A percentile compares a stretch with the other conserved stretches of the same genome.
Conservation (phyloP, 2,797 vertebrate species). For the Coranthus polyacanthus region DNA sequence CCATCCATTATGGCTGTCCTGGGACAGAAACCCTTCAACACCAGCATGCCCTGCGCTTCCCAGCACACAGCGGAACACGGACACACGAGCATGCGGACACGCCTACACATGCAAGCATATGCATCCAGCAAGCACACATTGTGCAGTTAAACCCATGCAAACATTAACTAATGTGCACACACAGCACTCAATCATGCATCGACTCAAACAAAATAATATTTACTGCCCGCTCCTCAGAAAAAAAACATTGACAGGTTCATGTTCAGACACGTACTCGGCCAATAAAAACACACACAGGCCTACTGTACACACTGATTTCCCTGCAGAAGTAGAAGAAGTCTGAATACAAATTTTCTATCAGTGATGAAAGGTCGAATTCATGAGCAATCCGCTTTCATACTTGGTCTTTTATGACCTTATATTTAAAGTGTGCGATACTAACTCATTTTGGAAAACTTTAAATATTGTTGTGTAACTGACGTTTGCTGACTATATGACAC, state of each 20-base stretch:
- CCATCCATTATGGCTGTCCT: slow-evolving; percentile 74
- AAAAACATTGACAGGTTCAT: too few relatives aligned
- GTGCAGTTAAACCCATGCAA: slow-evolving; percentile 4
- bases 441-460: too few relatives aligned
- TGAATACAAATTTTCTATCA: too few relatives aligned
- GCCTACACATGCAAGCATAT: not conserved
- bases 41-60: slow-evolving; percentile 24
- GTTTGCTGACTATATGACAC: too few relatives aligned
- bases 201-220: not conserved
- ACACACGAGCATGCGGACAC: slow-evolving; percentile 4
- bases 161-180: not conserved
- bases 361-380: too few relatives aligned
- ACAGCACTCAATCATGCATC: not conserved
- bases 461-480: too few relatives aligned
- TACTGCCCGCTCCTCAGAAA: not conserved
- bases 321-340: too few relatives aligned
- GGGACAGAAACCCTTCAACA: slow-evolving; percentile 59
- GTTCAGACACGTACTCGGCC: too few relatives aligned
- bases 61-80: slow-evolving; percentile 14
- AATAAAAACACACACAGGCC: slow-evolving; percentile 4
- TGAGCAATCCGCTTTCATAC: too few relatives aligned
- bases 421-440: too few relatives aligned
- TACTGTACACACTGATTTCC: too few relatives aligned
- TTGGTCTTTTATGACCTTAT: too few relatives aligned
- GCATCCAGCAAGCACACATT: not conserved